Conservation (phyloP, 2,888 invertebrate genomes). For the Phymatocera aterrima region DNA sequence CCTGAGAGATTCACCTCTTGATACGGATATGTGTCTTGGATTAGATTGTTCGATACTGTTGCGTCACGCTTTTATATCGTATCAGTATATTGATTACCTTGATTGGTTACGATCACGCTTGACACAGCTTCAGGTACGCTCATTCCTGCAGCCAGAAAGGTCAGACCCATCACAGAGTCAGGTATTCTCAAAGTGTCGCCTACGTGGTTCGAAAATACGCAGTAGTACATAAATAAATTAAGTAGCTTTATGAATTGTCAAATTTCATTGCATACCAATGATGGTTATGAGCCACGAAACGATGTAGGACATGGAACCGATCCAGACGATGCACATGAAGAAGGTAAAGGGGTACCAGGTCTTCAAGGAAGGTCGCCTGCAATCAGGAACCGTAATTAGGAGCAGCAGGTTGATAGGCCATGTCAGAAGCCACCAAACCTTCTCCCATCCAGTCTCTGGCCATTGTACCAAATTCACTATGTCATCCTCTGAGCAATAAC, state of each 20-base stretch:
- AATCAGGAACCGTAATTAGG: slow-evolving; percentile 87
- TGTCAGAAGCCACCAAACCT: slow-evolving; percentile 81
- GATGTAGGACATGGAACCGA: slow-evolving; percentile 87
- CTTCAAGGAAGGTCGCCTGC: slow-evolving; percentile 78
- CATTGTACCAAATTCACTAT: slow-evolving; percentile 76
- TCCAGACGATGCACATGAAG: slow-evolving; percentile 88
- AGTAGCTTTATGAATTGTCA: background rate
- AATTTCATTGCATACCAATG: slow-evolving; percentile 80
- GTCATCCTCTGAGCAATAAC: slow-evolving; percentile 56
- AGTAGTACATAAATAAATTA: background rate
- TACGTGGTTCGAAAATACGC: slow-evolving; percentile 61
- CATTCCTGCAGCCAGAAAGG: slow-evolving; percentile 90
- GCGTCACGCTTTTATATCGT: background rate
- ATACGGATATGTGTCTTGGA: background rate
- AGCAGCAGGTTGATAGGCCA: slow-evolving; percentile 86
- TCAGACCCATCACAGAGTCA: slow-evolving; percentile 91
- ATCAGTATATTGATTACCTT: slow-evolving; percentile 78
- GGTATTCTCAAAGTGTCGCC: slow-evolving; percentile 88
- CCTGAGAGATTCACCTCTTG: background rate
- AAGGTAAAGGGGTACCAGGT: slow-evolving; percentile 82
- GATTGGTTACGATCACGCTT: slow-evolving; percentile 88
- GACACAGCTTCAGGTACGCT: slow-evolving; percentile 92
- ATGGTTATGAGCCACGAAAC: slow-evolving; percentile 91
- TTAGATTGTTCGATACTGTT: background rate
- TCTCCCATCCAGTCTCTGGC: slow-evolving; percentile 76